A percentile compares a stretch with the other conserved stretches of the same genome.
These are phyloP conservation scores for Merluccius polli DNA, from an alignment of 2,797 vertebrate species.

Conservation along the genomic window DNA sequence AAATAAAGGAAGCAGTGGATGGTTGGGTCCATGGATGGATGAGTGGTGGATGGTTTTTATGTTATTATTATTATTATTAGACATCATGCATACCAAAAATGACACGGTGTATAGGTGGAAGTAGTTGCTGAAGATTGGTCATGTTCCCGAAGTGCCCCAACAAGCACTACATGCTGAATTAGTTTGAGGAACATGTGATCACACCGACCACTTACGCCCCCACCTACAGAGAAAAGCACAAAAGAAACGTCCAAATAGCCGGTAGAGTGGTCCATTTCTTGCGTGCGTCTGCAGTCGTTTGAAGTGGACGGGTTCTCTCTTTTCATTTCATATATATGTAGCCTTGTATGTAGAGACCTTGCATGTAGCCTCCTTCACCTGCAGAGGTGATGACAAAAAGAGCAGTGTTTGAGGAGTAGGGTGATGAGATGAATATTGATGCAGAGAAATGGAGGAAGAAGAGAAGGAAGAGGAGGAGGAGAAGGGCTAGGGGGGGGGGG, in stretches of 20 bases:
- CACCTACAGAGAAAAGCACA: background rate
- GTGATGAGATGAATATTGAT: background rate
- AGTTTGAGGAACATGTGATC: no score
- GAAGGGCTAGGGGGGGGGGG: background rate
- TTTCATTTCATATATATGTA: background rate
- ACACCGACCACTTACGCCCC: no score
- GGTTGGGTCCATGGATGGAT: background rate
- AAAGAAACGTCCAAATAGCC: background rate
- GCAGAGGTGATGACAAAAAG: background rate
- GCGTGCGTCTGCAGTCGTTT: no score
- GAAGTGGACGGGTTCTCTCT: background rate
- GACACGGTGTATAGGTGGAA: background rate
- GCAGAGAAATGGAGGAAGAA: background rate
- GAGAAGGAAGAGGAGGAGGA: background rate
- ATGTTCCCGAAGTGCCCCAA: background rate
- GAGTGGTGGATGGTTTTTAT: background rate
- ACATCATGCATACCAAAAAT: background rate
- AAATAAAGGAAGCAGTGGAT: background rate
- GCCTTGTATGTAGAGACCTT: no score
- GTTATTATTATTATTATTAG: background rate
- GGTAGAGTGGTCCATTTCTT: background rate
- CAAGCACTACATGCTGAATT: no score
- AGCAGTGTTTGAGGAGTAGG: background rate
- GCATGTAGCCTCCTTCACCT: background rate
- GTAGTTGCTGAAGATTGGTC: background rate